Evolutionary conservation across 1,140 invertebrate species (phyloP).

Genomic region (Aphaenogaster floridana): DNA sequence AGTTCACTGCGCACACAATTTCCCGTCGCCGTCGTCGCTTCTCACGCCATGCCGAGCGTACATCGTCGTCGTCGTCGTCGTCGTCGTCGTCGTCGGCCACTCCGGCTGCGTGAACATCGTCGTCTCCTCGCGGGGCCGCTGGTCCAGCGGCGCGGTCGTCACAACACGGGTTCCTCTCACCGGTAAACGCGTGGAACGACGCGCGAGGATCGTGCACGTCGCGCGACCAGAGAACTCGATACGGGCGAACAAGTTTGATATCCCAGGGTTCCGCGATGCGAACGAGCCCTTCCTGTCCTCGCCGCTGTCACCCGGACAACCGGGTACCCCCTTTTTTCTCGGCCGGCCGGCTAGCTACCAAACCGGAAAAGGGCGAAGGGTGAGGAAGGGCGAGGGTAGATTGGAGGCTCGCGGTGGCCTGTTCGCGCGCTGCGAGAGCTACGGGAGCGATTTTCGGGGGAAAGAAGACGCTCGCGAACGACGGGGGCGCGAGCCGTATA

Average conservation of each 20-base stretch:
- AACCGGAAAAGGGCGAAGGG: constrained; percentile 24
- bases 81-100: background rate
- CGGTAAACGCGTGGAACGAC: constrained; percentile 6
- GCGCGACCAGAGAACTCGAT: background rate
- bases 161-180: constrained; percentile 34
- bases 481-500: constrained; percentile 10
- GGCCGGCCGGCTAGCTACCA: constrained; percentile 6
- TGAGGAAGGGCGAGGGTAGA: constrained; percentile 21
- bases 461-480: background rate
- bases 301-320: constrained; percentile 28
- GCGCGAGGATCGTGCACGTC: constrained; percentile 5
- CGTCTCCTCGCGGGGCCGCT: background rate
- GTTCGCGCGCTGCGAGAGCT: background rate
- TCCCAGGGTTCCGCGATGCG: constrained; percentile 7
- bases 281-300: constrained; percentile 25
- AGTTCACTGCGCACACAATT: constrained; percentile 59
- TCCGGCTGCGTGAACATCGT: constrained; percentile 13
- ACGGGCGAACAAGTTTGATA: background rate
- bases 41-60: background rate
- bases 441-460: background rate
- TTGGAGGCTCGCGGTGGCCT: background rate
- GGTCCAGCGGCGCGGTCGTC: constrained; percentile 29
- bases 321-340: constrained; percentile 12
- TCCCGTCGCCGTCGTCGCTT: constrained; percentile 25
- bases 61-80: constrained; percentile 6